Base-by-base conservation (phyloP, 2,113 vertebrate genomes). In the Podocnemis expansa region DNA sequence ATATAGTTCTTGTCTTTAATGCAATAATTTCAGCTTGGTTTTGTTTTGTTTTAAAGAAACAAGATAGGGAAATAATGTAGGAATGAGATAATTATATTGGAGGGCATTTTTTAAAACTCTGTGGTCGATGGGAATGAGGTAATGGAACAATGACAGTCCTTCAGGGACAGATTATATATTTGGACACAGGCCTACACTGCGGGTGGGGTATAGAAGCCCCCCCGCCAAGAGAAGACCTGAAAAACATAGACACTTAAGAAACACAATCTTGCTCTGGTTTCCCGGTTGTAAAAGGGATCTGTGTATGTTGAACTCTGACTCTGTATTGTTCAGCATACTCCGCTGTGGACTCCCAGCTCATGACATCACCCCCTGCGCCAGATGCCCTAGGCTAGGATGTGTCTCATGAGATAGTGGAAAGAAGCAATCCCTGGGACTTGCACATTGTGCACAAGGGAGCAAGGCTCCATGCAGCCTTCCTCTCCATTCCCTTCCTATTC, bases 201-300 rank as follows among this genome's bases (percentile, higher is more conserved):
- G 16, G 16, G 60, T 67, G 34, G 60, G 19, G n/a, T 19, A 38
- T 21, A 22, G 63, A 70, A 70, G 19, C n/a, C 9, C 38, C 8
- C 8, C 17, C 19, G 9, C n/a, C n/a, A 41, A 75, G 14, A 43
- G 4, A 12, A 56, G 29, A 7, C 10, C 34, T 82, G 34, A 91
- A 70, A 34, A 3, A 9, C 47, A 49, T 8, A 2, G 31, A 58
- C 49, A 56, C 0, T 0, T 24, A 51, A 80, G 27, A 21, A 52
- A 31, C 0, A 0, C 2, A 70, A 22, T 38, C 31, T 67, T 31
- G 17, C 19, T 70, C 63, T 70, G 10, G 19, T 70, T 70, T 38
- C 63, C n/a, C 19, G 4, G 8, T 67, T 16, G 8, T 34, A 63
- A 63, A 63, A 14, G 17, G 34, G 63, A 38, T 38, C n/a, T 67